A percentile compares a stretch with the other conserved stretches of the same genome.
Evolutionary conservation across 2,888 invertebrate genomes (phyloP).

Genomic region (Euzophera pinguis): DNA sequence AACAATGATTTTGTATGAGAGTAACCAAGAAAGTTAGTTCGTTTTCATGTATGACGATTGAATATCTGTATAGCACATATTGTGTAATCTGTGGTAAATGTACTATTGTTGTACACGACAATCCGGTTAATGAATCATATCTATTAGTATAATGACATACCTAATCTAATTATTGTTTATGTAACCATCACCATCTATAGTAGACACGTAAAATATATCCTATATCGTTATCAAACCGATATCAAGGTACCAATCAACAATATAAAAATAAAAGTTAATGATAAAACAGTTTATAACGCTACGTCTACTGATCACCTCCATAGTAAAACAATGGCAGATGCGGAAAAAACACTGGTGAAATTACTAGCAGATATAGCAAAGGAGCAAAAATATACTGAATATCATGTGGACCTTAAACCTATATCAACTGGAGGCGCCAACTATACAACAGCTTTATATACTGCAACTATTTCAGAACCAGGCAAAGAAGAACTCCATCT

Average conservation of each 20-base stretch:
- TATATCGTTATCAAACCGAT: neutral
- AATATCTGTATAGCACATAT: no score
- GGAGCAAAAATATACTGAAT: conserved; percentile 24
- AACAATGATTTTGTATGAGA: no score
- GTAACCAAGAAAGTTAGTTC: no score
- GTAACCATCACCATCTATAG: no score
- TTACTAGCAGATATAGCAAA: conserved; percentile 31
- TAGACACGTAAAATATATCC: neutral
- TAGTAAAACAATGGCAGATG: conserved; percentile 18
- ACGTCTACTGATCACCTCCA: neutral
- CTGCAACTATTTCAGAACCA: conserved; percentile 13
- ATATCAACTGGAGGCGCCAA: conserved; percentile 19
- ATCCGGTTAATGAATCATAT: no score
- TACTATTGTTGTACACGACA: no score
- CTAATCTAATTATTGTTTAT: no score
- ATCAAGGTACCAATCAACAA: neutral
- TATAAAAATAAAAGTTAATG: neutral
- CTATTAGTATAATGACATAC: no score
- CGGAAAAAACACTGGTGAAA: conserved; percentile 29
- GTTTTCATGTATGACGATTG: no score
- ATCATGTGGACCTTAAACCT: conserved; percentile 8
- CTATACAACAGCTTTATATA: conserved; percentile 16
- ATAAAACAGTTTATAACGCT: neutral
- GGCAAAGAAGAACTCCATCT: conserved; percentile 30
- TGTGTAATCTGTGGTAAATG: no score